Conservation (phyloP, 2,113 vertebrate species). For the Corythornis cristatus region DNA sequence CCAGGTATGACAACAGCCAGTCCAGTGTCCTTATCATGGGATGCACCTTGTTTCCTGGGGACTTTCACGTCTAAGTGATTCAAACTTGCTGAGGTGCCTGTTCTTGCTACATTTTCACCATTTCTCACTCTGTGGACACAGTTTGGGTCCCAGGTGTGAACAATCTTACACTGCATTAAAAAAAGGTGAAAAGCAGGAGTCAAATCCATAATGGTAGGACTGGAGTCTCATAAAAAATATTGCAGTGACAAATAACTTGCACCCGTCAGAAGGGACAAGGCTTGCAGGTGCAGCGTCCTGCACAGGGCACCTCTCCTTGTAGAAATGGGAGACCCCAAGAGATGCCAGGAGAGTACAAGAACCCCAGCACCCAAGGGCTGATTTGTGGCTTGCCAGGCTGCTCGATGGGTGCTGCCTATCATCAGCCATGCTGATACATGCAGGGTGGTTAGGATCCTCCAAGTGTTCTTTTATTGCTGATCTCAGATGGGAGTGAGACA, state of each 20-base stretch:
- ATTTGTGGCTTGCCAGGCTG: background rate
- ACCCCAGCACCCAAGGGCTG: accelerated
- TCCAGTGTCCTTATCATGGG: accelerated
- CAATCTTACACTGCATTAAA: accelerated
- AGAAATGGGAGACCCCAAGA: background rate
- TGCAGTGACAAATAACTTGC: background rate
- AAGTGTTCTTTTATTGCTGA: background rate
- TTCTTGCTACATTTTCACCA: background rate
- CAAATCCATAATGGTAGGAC: background rate
- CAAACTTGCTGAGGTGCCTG: background rate
- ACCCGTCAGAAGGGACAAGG: background rate
- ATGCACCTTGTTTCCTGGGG: accelerated
- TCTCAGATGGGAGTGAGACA: background rate
- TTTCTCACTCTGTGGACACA: background rate
- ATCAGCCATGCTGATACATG: accelerated
- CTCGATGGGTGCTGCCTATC: accelerated
- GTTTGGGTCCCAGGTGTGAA: background rate
- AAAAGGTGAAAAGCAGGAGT: background rate
- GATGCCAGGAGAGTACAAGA: background rate
- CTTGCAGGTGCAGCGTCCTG: accelerated
- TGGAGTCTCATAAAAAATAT: background rate
- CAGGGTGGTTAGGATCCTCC: background rate
- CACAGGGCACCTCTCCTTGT: background rate
- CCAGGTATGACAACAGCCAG: background rate
- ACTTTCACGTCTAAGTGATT: background rate